Evolutionary conservation across 64 coral and sea anemone species (phyloP).

Genomic region (Porites lutea): DNA sequence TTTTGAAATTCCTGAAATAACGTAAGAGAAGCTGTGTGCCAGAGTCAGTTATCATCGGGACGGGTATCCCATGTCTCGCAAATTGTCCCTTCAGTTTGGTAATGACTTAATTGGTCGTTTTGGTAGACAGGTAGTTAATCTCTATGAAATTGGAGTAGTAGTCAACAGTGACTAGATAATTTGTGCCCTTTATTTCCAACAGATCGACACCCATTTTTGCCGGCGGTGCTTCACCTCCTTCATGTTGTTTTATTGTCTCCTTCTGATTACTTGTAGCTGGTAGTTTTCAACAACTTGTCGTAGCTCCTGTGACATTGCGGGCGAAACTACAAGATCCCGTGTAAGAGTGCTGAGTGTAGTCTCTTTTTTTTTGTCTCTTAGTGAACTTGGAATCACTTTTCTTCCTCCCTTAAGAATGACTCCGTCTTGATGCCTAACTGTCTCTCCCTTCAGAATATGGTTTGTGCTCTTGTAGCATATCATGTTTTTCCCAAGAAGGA

Average conservation of each 20-base stretch:
- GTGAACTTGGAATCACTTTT: slow-evolving; percentile 20
- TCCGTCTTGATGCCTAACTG: slow-evolving; percentile 50
- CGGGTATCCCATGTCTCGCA: slow-evolving; percentile 41
- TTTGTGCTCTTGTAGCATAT: slow-evolving; percentile 24
- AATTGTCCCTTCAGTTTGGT: slow-evolving; percentile 24
- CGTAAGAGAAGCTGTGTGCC: slow-evolving; percentile 19
- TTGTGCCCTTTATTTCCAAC: slow-evolving; percentile 36
- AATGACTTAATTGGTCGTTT: slow-evolving; percentile 10
- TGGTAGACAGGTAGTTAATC: slow-evolving; percentile 1
- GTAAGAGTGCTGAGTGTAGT: slow-evolving; percentile 30
- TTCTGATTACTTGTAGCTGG: not conserved
- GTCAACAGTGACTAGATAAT: slow-evolving; percentile 37
- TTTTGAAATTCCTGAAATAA: slow-evolving; percentile 39
- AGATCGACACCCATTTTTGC: slow-evolving; percentile 24
- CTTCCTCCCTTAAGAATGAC: slow-evolving; percentile 28
- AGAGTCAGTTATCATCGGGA: slow-evolving; percentile 36
- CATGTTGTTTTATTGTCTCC: slow-evolving; percentile 38
- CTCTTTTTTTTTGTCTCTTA: slow-evolving; percentile 41
- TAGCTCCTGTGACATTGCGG: slow-evolving; percentile 36
- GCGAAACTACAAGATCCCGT: slow-evolving; percentile 38
- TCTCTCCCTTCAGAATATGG: slow-evolving; percentile 43
- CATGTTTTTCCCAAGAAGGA: not conserved
- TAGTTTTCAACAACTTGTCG: slow-evolving; percentile 5
- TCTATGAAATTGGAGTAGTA: slow-evolving; percentile 62
- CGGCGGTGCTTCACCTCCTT: slow-evolving; percentile 15